Conservation (phyloP, 1,140 invertebrate genomes). For the Ctenoplectra terminalis region DNA sequence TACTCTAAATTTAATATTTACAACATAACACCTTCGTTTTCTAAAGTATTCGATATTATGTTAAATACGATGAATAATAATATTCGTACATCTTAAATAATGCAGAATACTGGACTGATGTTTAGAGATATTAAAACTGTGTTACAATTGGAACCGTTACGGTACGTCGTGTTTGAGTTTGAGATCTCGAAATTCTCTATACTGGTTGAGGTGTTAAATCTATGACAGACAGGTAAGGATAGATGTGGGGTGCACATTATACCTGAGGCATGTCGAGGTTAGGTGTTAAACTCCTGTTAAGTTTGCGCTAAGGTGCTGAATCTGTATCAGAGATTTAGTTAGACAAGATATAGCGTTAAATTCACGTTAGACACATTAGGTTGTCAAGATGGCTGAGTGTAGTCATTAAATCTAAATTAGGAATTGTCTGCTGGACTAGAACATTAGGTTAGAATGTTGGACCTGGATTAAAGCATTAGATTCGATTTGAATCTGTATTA, state of each 20-base stretch:
- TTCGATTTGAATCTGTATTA: neutral
- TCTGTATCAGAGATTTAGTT: neutral
- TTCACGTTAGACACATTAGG: slow-evolving; percentile 4
- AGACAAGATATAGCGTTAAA: neutral
- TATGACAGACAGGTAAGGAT: slow-evolving; percentile 23
- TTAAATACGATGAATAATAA: neutral
- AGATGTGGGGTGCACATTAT: slow-evolving; percentile 9
- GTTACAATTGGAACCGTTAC: neutral
- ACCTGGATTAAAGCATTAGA: too few species aligned
- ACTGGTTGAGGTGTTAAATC: slow-evolving; percentile 18
- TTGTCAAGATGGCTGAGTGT: neutral
- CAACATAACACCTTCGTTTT: too few species aligned
- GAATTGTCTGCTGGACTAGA: neutral
- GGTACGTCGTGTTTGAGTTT: neutral
- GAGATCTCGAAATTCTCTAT: neutral
- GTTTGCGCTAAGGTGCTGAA: slow-evolving; percentile 8
- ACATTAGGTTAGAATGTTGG: neutral
- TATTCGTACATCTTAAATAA: neutral
- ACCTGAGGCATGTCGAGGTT: slow-evolving; percentile 6
- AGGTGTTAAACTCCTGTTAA: slow-evolving; percentile 22
- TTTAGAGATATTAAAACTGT: neutral
- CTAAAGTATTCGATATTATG: too few species aligned
- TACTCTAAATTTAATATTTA: too few species aligned
- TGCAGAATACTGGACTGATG: neutral
- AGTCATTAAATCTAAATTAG: slow-evolving; percentile 22